phyloP scores from a whole-genome alignment of 1,140 invertebrate genomes.

The Akabosia matsudoensis region DNA sequence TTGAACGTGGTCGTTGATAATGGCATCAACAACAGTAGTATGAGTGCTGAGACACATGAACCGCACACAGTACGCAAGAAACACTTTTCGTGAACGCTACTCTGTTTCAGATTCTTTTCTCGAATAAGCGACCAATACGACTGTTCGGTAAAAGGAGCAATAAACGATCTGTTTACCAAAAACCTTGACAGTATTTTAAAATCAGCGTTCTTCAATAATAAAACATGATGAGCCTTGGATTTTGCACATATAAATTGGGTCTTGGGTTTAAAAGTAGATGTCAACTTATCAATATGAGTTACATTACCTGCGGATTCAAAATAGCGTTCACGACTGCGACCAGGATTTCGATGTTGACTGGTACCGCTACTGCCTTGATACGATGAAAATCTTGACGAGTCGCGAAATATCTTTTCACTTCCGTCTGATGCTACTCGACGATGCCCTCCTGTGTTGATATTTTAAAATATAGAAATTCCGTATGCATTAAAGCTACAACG shows the following conservation, averaged over 20 bases:
- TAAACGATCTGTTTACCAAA: too few species aligned
- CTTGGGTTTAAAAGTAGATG: background rate
- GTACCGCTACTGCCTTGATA: background rate
- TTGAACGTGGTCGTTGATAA: background rate
- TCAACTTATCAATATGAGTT: background rate
- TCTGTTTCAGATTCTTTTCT: too few species aligned
- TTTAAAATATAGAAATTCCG: background rate
- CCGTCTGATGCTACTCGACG: conserved; percentile 37
- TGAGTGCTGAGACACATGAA: background rate
- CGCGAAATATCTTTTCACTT: conserved; percentile 27
- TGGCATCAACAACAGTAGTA: background rate
- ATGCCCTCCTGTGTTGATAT: conserved; percentile 30
- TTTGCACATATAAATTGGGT: too few species aligned
- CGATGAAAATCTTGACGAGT: background rate
- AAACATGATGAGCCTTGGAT: too few species aligned
- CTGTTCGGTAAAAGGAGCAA: too few species aligned
- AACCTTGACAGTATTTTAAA: too few species aligned
- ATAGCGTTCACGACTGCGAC: background rate
- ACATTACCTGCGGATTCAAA: conserved; percentile 8
- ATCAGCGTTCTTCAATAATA: too few species aligned
- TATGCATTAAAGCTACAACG: too few species aligned
- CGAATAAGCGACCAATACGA: too few species aligned
- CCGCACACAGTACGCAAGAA: background rate
- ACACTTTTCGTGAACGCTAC: background rate
- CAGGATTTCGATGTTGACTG: background rate